These are phyloP conservation scores for Thunnus albacares DNA, from an alignment of 2,797 vertebrate species.

Conservation along the genomic window DNA sequence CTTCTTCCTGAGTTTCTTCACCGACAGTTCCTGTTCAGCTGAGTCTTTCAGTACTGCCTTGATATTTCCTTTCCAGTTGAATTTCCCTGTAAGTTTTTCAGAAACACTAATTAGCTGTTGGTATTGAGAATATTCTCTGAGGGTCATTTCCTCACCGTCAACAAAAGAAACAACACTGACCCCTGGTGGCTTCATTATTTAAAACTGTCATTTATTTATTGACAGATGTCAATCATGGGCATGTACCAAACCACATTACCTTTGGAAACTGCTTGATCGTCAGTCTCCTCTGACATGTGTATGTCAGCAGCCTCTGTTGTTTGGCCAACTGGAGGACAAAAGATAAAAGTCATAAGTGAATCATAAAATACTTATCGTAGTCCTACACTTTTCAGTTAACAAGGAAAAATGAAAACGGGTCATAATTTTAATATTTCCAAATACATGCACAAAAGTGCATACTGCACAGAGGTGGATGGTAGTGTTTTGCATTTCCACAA, in stretches of 20 bases:
- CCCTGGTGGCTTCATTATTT: conserved; percentile 63
- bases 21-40: conserved; percentile 90
- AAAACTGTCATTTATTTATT: neutral
- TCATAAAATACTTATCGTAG: neutral
- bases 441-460: neutral
- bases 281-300: conserved; percentile 63
- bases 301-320: conserved; percentile 71
- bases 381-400: neutral
- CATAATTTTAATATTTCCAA: neutral
- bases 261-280: conserved; percentile 69
- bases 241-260: conserved; percentile 69
- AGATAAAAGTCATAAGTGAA: neutral
- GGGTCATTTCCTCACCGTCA: neutral
- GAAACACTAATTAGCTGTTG: conserved; percentile 13
- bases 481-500: neutral
- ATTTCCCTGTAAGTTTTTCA: conserved; percentile 88
- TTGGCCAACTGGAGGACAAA: conserved; percentile 74
- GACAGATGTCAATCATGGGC: neutral
- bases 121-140: neutral
- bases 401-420: neutral
- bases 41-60: conserved; percentile 90
- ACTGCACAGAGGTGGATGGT: no score
- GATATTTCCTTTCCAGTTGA: conserved; percentile 98
- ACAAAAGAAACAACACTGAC: conserved; percentile 60
- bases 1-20: conserved; percentile 97